Evolutionary conservation across 1,140 invertebrate species (phyloP), one percentile per base, ranked within the genome.

Genomic region (Sycobia sp.): DNA sequence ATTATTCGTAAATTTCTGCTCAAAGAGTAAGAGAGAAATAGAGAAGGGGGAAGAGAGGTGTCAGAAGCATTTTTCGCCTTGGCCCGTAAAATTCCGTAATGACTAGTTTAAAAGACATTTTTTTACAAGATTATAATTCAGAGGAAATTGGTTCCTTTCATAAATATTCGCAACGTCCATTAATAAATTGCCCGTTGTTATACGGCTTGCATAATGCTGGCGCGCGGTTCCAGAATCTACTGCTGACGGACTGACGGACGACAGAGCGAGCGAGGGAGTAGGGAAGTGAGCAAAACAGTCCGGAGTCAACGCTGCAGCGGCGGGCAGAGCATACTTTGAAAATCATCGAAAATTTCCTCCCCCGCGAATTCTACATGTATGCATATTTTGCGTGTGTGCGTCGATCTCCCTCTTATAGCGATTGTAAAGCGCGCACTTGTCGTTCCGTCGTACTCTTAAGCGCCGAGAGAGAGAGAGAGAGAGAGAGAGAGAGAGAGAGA

Each of bases 41-140:
- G n/a, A n/a, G n/a, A n/a, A n/a, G n/a, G n/a, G n/a, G n/a, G n/a
- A n/a, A n/a, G n/a, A n/a, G n/a, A n/a, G 22, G 44, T 41, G 32
- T 62, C 55, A 22, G 23, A 47, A 27, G 41, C 20, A 25, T 18
- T 55, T 55, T 39, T 55, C 50, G 20, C 34, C 13, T 20, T 11
- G 13, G 10, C 5, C 25, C 34, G 23, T 55, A 49, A 62, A 49
- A 49, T 29, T 4, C 1, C 16, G 10, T 46, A 55, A 55, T 23
- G 43, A 41, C 25, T 50, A 50, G 27, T 56, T 57, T 50, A 51
- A 63, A 50, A 63, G 22, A 27, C 36, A 36, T 57, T 18, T 63
- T 56, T 63, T 63, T 57, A 8, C 9, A 41, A 32, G 20, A n/a
- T 23, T 18, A 54, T 29, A 56, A 38, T 41, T 57, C 27, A 25